These are phyloP conservation scores for Gymnocephalus cernua DNA, from an alignment of 2,113 vertebrate genomes.

Conservation along the genomic window DNA sequence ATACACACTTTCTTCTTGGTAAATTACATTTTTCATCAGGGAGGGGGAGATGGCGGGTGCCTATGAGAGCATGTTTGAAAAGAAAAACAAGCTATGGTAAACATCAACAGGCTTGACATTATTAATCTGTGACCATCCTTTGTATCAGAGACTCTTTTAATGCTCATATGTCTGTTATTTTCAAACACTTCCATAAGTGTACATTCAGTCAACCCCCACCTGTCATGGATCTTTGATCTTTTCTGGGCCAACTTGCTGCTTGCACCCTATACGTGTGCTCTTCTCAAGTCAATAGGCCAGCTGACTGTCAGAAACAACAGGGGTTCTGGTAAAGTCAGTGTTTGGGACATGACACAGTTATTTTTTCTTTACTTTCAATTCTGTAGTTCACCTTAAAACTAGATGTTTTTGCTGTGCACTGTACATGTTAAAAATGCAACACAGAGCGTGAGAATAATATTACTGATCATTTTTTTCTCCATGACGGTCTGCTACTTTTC, in stretches of 20 bases:
- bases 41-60: conserved; percentile 31
- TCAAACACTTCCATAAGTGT: conserved; percentile 41
- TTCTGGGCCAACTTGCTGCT: conserved; percentile 43
- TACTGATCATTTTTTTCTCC: background rate
- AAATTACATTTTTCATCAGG: conserved; percentile 78
- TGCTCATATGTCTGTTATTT: conserved; percentile 24
- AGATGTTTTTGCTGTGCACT: background rate
- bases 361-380: background rate
- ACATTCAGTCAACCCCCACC: background rate
- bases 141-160: conserved; percentile 16
- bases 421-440: background rate
- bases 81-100: conserved; percentile 68
- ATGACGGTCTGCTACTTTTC: background rate
- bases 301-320: conserved; percentile 27
- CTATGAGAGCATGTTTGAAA: conserved; percentile 52
- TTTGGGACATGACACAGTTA: background rate
- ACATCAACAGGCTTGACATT: conserved; percentile 67
- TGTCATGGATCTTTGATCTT: conserved; percentile 53
- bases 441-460: background rate
- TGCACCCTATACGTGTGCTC: conserved; percentile 40
- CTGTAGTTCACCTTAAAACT: background rate
- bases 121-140: conserved; percentile 56
- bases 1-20: conserved; percentile 66
- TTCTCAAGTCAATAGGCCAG: conserved; percentile 61
- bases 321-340: conserved; percentile 9